phyloP scores from a whole-genome alignment of 2,113 vertebrate species.

The Alexandromys fortis region DNA sequence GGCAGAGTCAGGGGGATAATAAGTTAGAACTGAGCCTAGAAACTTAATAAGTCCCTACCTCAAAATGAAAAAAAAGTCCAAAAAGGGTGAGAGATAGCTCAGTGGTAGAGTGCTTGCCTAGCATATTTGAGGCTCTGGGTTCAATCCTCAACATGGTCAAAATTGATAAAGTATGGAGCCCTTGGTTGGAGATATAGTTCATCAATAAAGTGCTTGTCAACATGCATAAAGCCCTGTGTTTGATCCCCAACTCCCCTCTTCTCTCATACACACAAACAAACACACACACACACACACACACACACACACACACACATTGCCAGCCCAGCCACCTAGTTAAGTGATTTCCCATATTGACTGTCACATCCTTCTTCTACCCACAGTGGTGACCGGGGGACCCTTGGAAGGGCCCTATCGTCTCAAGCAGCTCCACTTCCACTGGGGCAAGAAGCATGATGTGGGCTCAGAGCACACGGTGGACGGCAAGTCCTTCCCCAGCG shows the following conservation, averaged over 20 bases:
- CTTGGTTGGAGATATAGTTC: neutral
- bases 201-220: neutral
- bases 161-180: neutral
- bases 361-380: neutral
- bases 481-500: constrained; percentile 92
- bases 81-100: neutral
- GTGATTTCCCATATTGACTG: neutral
- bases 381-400: constrained; percentile 94
- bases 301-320: neutral
- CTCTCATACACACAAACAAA: neutral
- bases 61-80: neutral
- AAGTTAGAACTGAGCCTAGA: neutral
- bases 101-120: neutral
- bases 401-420: constrained; percentile 93
- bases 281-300: neutral
- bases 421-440: constrained; percentile 98
- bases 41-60: neutral
- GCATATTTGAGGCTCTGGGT: neutral
- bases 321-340: neutral
- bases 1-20: neutral
- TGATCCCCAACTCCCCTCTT: neutral
- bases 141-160: neutral
- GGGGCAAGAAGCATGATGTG: constrained; percentile 91
- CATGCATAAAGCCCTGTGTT: neutral
- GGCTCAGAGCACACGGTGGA: constrained; percentile 96